Evolutionary conservation across 2,797 vertebrate species (phyloP), one percentile per base, ranked within the genome.

Genomic region (Aeoliscus strigatus): DNA sequence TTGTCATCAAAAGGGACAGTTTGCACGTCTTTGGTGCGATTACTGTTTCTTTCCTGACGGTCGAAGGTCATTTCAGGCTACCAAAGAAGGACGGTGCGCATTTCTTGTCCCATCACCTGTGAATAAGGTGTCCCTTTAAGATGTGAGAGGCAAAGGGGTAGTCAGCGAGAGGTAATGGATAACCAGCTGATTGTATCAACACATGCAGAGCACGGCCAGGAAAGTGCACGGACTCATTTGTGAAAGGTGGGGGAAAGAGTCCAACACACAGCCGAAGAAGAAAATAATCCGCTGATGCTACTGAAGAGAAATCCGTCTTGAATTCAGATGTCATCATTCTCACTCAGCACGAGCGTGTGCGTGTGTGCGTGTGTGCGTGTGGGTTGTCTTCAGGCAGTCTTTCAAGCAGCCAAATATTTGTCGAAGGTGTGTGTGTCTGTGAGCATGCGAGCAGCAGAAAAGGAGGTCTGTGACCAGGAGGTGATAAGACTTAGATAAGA

Each of bases 121-220:
- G 23, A 40, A 45, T 34, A 37, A 63, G 50, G 32, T 66, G 63
- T 28, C 72, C 60, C 73, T 84, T 73, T 78, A 81, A 82, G 81
- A 77, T 23, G 15, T 50, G 40, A 9, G 61, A 71, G 73, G 68
- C 54, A 9, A 67, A 52, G 35, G 73, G 42, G 75, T 53, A 82
- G 79, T 72, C 72, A 42, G 61, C 14, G 2, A 39, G 58, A 66
- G 84, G 70, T 86, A 86, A 86, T 86, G 82, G 79, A 83, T 86
- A 86, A 86, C 84, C 75, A 82, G 80, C 78, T 79, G 84, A 86
- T 86, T 75, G 73, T 83, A 85, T 85, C 81, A 75, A 56, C 14
- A 12, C 55, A 76, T 75, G 61, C 65, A 43, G 47, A 84, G 68
- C 75, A 79, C 47, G 49, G 66, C 69, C 72, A 69, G 81, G 54